Evolutionary conservation across 1,140 invertebrate species (phyloP).

Genomic region (Polypedilum vanderplanki): DNA sequence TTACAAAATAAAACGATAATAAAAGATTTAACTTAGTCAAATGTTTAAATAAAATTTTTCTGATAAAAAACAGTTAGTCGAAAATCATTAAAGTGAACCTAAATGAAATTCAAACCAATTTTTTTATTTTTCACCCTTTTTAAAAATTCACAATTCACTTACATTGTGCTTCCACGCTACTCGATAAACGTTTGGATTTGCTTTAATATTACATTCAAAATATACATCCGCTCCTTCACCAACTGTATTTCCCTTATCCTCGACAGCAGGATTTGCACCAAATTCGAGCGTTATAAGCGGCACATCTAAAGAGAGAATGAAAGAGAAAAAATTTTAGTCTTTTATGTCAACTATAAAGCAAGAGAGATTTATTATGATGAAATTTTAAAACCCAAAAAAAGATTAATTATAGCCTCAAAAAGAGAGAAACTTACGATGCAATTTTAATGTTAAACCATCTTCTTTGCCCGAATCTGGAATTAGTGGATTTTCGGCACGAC

Average conservation of each 20-base stretch:
- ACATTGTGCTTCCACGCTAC: slow-evolving; percentile 65
- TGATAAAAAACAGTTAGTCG: too few species aligned
- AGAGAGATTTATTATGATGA: too few species aligned
- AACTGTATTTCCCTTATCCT: slow-evolving; percentile 57
- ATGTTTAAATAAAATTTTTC: too few species aligned
- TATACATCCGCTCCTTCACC: slow-evolving; percentile 68
- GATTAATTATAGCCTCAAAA: background rate
- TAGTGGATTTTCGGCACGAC: slow-evolving; percentile 55
- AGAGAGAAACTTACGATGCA: slow-evolving; percentile 59
- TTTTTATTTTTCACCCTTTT: background rate
- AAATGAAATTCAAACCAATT: too few species aligned
- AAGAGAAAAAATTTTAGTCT: background rate
- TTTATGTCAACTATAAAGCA: background rate
- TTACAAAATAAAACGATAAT: too few species aligned
- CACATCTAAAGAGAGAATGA: slow-evolving; percentile 50
- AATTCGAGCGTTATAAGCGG: slow-evolving; percentile 59
- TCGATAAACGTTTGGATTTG: slow-evolving; percentile 65
- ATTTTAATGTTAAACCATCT: slow-evolving; percentile 60
- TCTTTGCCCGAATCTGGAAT: slow-evolving; percentile 57
- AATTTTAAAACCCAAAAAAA: slow-evolving; percentile 18
- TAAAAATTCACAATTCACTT: slow-evolving; percentile 32
- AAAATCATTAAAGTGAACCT: too few species aligned
- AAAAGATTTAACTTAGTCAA: too few species aligned
- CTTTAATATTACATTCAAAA: slow-evolving; percentile 70
- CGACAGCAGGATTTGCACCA: slow-evolving; percentile 52